Conservation (phyloP, 2,113 vertebrate genomes). For the Piprites chloris region DNA sequence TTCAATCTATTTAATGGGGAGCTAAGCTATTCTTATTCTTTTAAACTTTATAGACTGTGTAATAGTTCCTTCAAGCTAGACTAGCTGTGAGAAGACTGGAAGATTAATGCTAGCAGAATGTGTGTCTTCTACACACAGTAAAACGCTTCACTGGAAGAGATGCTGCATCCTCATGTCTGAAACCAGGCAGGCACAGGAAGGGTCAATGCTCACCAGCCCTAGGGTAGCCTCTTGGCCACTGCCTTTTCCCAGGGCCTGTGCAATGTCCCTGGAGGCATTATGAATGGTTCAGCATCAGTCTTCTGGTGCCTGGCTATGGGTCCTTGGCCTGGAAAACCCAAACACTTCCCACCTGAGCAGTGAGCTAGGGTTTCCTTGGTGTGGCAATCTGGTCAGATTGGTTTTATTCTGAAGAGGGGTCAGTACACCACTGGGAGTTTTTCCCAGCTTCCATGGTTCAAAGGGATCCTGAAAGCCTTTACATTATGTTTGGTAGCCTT, state of each 20-base stretch:
- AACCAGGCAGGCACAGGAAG: not conserved
- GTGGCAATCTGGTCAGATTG: not conserved
- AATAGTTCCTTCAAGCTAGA: conserved; percentile 32
- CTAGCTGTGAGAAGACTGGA: not conserved
- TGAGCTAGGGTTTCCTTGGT: not conserved
- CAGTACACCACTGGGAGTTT: not conserved
- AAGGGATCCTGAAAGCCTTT: not conserved
- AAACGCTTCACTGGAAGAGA: not conserved
- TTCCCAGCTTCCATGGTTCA: not conserved
- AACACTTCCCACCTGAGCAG: not conserved
- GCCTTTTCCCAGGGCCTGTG: not conserved
- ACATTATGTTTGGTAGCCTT: not conserved
- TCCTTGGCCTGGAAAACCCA: not conserved
- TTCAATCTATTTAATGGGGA: conserved; percentile 12
- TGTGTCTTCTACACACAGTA: not conserved
- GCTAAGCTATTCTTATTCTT: not conserved
- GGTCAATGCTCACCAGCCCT: not conserved
- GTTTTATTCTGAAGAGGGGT: not conserved
- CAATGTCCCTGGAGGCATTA: not conserved
- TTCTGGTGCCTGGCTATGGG: not conserved
- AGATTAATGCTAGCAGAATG: not conserved
- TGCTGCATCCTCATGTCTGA: not conserved
- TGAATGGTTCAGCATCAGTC: not conserved
- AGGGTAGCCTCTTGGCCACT: not conserved
- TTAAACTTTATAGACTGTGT: conserved; percentile 27